These are phyloP conservation scores for Aptenodytes forsteri DNA, from an alignment of 2,113 vertebrate genomes.

Conservation along the genomic window DNA sequence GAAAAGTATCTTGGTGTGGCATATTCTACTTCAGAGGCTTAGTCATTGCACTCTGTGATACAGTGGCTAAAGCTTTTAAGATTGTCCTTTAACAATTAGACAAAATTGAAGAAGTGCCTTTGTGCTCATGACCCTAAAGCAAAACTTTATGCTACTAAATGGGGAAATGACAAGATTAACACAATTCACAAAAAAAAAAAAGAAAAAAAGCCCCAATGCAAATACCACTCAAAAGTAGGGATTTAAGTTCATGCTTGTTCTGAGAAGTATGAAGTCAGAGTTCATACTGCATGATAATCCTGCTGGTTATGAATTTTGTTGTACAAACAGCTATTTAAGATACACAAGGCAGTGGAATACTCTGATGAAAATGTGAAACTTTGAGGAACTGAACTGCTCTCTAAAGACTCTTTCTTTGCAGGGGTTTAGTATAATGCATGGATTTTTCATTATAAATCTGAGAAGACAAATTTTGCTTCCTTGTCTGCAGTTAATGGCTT, in stretches of 20 bases:
- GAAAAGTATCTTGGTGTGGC: background rate
- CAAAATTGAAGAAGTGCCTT: background rate
- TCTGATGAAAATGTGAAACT: background rate
- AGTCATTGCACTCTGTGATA: background rate
- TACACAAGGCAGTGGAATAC: background rate
- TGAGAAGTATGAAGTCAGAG: background rate
- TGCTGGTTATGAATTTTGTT: background rate
- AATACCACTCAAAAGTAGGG: background rate
- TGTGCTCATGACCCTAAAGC: background rate
- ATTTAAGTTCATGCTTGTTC: background rate
- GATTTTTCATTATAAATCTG: background rate
- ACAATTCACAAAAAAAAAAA: background rate
- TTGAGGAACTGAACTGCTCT: background rate
- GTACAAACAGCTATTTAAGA: background rate
- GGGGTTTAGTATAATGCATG: background rate
- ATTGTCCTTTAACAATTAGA: background rate
- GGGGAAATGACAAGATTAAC: background rate
- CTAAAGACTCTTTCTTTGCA: background rate
- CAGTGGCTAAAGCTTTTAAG: background rate
- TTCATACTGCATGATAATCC: background rate
- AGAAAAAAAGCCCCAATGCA: background rate
- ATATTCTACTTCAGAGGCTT: background rate
- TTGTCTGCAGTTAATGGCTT: slow-evolving; percentile 15
- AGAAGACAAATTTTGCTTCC: background rate
- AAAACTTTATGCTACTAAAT: background rate